phyloP scores from a whole-genome alignment of 2,888 invertebrate species.

The Ligdia adustata region DNA sequence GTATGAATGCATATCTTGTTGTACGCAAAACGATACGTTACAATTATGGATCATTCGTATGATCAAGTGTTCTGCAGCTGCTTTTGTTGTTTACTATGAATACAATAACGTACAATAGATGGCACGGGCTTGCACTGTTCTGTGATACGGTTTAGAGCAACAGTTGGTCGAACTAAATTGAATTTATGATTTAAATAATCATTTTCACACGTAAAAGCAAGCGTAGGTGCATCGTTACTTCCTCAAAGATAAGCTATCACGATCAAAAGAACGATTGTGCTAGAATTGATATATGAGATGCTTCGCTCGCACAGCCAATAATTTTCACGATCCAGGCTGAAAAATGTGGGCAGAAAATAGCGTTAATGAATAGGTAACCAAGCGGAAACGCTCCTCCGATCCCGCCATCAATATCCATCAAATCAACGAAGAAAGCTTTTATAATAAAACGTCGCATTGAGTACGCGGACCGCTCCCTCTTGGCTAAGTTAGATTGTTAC shows the following conservation, averaged over 20 bases:
- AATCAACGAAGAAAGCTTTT: conserved; percentile 22
- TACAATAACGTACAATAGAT: conserved; percentile 4
- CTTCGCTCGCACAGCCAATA: no score
- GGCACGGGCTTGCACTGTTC: not conserved
- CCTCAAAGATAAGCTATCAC: not conserved
- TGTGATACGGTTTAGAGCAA: not conserved
- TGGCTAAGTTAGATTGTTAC: conserved; percentile 10
- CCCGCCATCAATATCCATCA: conserved; percentile 24
- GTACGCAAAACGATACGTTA: conserved; percentile 8
- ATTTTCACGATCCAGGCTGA: not conserved
- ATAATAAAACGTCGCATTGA: conserved; percentile 23
- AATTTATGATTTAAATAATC: conserved; percentile 6
- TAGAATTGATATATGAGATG: no score
- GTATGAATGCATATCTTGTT: no score
- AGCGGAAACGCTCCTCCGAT: conserved; percentile 12
- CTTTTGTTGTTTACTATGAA: conserved; percentile 4
- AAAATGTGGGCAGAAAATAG: conserved; percentile 3
- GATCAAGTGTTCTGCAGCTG: conserved; percentile 17
- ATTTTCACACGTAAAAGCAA: conserved; percentile 4
- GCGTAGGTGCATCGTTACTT: not conserved
- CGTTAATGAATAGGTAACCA: conserved; percentile 10
- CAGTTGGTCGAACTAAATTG: conserved; percentile 6
- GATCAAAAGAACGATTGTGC: no score
- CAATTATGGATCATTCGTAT: conserved; percentile 12
- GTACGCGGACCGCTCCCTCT: conserved; percentile 15